phyloP scores from a whole-genome alignment of 2,888 invertebrate species.

The Lycaena phlaeas region DNA sequence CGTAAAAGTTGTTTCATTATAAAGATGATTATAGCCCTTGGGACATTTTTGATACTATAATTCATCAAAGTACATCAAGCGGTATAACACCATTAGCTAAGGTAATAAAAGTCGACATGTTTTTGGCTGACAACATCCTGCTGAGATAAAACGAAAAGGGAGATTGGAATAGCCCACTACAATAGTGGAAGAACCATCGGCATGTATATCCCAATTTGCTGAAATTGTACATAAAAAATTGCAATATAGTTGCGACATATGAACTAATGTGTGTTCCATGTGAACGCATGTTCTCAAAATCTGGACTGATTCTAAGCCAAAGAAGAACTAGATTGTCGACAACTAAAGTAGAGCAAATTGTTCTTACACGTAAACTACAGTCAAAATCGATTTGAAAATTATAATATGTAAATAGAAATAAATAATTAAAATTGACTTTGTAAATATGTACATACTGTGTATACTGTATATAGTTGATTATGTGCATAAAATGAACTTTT shows the following conservation, averaged over 20 bases:
- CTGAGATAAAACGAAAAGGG: too few relatives aligned
- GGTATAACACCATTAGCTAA: background rate
- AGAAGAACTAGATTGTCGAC: constrained; percentile 4
- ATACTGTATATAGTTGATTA: constrained; percentile 1
- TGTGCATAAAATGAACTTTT: constrained; percentile 5
- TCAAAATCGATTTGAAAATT: background rate
- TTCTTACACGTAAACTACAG: constrained; percentile 3
- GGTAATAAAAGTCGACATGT: constrained; percentile 1
- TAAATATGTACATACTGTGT: constrained; percentile 2
- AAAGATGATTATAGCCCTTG: background rate
- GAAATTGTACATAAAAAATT: background rate
- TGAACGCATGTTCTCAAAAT: constrained; percentile 21
- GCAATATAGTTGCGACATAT: constrained; percentile 4
- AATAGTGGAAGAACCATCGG: background rate
- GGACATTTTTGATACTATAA: background rate
- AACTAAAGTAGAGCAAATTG: constrained; percentile 6
- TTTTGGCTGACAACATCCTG: background rate
- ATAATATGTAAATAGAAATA: too few relatives aligned
- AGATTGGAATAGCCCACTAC: too few relatives aligned
- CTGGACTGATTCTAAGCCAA: constrained; percentile 13
- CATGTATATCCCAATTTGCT: background rate
- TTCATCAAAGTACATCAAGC: background rate
- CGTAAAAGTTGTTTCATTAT: too few relatives aligned
- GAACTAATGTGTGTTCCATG: too few relatives aligned
- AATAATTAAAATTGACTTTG: background rate